These are phyloP conservation scores for Diabrotica balteata DNA, from an alignment of 2,888 invertebrate species.

Conservation along the genomic window DNA sequence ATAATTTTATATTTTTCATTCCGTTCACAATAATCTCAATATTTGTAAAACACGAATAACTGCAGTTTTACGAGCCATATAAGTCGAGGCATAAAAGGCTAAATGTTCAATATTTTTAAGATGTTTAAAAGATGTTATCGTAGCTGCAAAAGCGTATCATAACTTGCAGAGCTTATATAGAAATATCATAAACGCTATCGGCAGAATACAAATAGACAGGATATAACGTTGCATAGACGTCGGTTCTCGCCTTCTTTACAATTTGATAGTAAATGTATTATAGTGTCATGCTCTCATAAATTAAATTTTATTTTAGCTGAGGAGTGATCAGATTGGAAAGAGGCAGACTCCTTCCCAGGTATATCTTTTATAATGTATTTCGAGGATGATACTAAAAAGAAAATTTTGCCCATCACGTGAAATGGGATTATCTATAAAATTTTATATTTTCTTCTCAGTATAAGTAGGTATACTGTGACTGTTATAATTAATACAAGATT, in stretches of 20 bases:
- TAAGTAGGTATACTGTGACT: no score
- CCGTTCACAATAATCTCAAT: slow-evolving; percentile 4
- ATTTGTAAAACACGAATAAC: slow-evolving; percentile 18
- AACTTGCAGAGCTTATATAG: slow-evolving; percentile 33
- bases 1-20: slow-evolving; percentile 9
- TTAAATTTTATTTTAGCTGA: slow-evolving; percentile 10
- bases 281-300: neutral
- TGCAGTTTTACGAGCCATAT: slow-evolving; percentile 23
- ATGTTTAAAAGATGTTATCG: slow-evolving; percentile 34
- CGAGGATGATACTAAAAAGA: no score
- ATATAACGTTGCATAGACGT: slow-evolving; percentile 22
- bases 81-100: slow-evolving; percentile 25
- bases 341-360: no score
- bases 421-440: no score
- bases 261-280: slow-evolving; percentile 10
- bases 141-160: slow-evolving; percentile 23
- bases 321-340: neutral
- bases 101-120: slow-evolving; percentile 36
- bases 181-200: slow-evolving; percentile 35
- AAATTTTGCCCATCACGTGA: no score
- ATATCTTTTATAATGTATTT: no score
- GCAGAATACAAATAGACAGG: slow-evolving; percentile 35
- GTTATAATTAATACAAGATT: no score
- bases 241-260: slow-evolving; percentile 1
- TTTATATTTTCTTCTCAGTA: no score